These are phyloP conservation scores for Notoglanidium macrostoma DNA, from an alignment of 2,797 vertebrate genomes.

Conservation along the genomic window DNA sequence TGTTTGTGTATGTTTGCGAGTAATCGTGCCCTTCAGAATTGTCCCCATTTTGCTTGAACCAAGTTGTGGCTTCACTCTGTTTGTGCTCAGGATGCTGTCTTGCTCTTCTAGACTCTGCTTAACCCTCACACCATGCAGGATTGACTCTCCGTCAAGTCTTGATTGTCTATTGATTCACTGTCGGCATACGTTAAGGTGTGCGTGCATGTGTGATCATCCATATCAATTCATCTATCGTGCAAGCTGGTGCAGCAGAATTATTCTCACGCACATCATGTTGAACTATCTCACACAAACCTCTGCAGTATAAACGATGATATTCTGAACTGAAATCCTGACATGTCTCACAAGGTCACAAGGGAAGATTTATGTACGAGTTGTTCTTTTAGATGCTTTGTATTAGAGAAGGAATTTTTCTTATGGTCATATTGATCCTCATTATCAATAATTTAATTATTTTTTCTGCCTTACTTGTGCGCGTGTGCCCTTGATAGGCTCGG, in stretches of 20 bases:
- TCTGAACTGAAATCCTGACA: background rate
- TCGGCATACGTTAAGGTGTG: constrained; percentile 38
- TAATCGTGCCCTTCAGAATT: background rate
- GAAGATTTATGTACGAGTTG: background rate
- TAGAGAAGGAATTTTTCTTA: constrained; percentile 17
- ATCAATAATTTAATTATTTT: background rate
- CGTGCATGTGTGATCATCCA: constrained; percentile 14
- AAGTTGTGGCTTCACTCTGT: background rate
- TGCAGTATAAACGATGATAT: background rate
- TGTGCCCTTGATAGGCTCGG: background rate
- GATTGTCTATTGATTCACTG: constrained; percentile 59
- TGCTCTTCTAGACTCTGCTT: background rate
- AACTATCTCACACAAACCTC: background rate
- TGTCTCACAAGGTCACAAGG: no score
- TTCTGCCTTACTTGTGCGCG: background rate
- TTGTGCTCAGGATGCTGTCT: background rate
- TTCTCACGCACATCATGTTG: constrained; percentile 3
- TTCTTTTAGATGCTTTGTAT: constrained; percentile 9
- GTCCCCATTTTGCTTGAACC: background rate
- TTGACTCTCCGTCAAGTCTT: constrained; percentile 54
- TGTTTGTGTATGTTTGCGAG: constrained; percentile 3
- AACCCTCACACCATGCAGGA: constrained; percentile 35
- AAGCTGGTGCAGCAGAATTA: constrained; percentile 28
- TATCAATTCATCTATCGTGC: constrained; percentile 36
- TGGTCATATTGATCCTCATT: constrained; percentile 32